Base-by-base conservation (phyloP, 2,888 invertebrate species). In the Euzophera pinguis region DNA sequence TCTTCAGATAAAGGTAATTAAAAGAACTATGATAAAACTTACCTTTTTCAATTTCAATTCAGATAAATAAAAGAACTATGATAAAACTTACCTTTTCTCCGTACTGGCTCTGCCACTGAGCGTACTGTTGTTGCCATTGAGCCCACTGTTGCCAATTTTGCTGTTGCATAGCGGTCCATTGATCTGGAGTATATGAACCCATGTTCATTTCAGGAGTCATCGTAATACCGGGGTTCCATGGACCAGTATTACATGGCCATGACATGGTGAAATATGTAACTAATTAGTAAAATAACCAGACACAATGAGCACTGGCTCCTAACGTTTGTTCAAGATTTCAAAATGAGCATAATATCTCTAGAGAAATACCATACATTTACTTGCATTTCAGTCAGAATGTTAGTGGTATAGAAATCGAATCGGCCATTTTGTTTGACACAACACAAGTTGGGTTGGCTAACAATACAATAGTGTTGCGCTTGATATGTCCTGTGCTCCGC, bases 111-210 rank as follows among this genome's bases (percentile, higher is more conserved):
- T 95, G 95, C 95, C 94, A 94, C 65, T 94, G 94, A 47, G 93
- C 92, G 81, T 94, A 95, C 67, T 95, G 95, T 62, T 93, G 93
- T 66, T 95, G 94, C 95, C 95, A 95, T 63, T 94, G 94, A 8
- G 93, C 92, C 93, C 94, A 94, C 63, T 95, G 94, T 60, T 93
- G 92, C 92, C 94, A 94, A 68, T 93, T 93, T 73, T 94, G 93
- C 63, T 94, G 94, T 69, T 94, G 94, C 79, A 93, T 88, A 62
- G 92, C 85, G 41, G 93, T 88, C 94, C 94, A 94, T 76, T 94
- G 94, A 63, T 94, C 94, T 41, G 92, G 79, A 5, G 93, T 92
- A 60, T 92, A 93, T 14, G 90, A 66, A 13, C 73, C 75, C 75
- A 86, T 75, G 56, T 66, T 81, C 71, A 82, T 73, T 55, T 85